Base-by-base conservation (phyloP, 2,113 vertebrate genomes). In the Trogon melanurus region DNA sequence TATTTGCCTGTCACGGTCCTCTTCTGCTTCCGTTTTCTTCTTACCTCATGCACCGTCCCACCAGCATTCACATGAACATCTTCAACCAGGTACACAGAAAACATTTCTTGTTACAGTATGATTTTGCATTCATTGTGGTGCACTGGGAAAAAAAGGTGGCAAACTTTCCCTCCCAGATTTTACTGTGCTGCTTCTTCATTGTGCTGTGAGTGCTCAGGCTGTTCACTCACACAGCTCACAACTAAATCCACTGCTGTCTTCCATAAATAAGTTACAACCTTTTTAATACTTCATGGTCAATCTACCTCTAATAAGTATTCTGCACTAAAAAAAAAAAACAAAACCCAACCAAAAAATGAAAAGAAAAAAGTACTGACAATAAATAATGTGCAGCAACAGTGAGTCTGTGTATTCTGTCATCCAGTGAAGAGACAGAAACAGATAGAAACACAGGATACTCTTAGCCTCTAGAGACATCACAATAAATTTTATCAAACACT, bases 81-180 rank as follows among this genome's bases (percentile, higher is more conserved):
- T 71, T 79, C n/a, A 41, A 13, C 4, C 5, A n/a, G 16, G 8
- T 50, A 13, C 9, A 9, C 29, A 21, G 3, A 34, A 62, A 41
- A 3, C 8, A 22, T 11, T 7, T 13, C 23, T 56, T 56, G 36
- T 6, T 44, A 45, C 4, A 18, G 3, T 18, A 20, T 6, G 1
- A n/a, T 73, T 65, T 32, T 30, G 23, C 11, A 26, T 56, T 73
- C 2, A 0, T 6, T 67, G 22, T 60, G 3, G 22, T 56, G 9
- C 21, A 38, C 26, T 81, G 30, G 41, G 41, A 51, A 53, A 44
- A 72, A 50, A 48, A 50, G 6, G 5, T 26, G 29, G 11, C 2
- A 4, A 14, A 41, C 23, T 21, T 87, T 22, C 22, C 32, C 51
- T 66, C 30, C 8, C 44, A 79, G 30, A 22, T 25, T 44, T 16